Evolutionary conservation across 2,113 vertebrate genomes (phyloP), one percentile per base, ranked within the genome.

Genomic region (Neofelis nebulosa): DNA sequence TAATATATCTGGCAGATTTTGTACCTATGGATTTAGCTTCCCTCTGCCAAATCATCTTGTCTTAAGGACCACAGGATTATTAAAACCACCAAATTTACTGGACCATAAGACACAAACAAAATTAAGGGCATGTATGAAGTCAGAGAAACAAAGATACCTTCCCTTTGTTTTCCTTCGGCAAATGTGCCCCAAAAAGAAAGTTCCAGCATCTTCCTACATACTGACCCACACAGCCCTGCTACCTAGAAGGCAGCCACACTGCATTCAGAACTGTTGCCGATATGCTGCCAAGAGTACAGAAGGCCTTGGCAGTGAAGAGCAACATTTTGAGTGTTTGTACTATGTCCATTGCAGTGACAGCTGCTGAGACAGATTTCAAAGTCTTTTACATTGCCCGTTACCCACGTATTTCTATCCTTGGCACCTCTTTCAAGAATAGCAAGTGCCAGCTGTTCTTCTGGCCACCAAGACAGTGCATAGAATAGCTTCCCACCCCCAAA

Each of bases 361-460:
- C 98, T 99, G 99, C 98, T 98, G 85, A 74, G 98, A 96, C 99
- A 98, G 98, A 98, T 98, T 98, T 98, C 96, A 52, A 96, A 97
- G 91, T 84, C 96, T 94, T 97, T 97, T 97, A 73, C 3, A 1
- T 95, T 63, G 63, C 97, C 93, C 61, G 84, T 94, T 97, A 91
- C 97, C 96, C 27, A 29, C 38, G 23, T 91, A 91, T 98, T 98
- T 97, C 98, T 97, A 96, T 97, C 91, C 95, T 97, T 98, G 98
- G 98, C 98, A 98, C 78, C 84, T 68, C 87, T 98, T 98, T 79
- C 95, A 98, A 96, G 97, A 98, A 98, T 85, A 98, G 98, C 98
- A 98, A 98, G 98, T 98, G 96, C 98, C 99, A 99, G 98, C 98
- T 99, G 98, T 98, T 98, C 89, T 98, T 94, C 97, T 98, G 98